Percentiles rank a stretch among this genome's conserved stretches.
Evolutionary conservation across 2,113 vertebrate genomes (phyloP).

Genomic region (Callorhinus ursinus): DNA sequence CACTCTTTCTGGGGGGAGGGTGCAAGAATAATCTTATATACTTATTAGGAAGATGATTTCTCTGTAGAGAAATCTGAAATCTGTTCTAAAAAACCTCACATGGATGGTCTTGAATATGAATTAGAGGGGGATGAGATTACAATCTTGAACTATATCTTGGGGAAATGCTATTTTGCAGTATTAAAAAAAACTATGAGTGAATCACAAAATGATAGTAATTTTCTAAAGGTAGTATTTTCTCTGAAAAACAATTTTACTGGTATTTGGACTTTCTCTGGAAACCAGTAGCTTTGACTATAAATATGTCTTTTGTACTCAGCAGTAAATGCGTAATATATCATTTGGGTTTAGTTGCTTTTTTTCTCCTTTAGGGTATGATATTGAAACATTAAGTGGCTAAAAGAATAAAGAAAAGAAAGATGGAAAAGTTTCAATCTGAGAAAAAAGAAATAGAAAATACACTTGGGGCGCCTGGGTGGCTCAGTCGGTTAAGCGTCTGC

Average conservation of each 20-base stretch:
- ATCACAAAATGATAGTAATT: not conserved
- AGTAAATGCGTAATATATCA: not conserved
- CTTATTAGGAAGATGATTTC: not conserved
- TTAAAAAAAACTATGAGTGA: constrained; percentile 9
- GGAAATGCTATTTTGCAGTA: not conserved
- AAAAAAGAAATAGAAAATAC: constrained; percentile 25
- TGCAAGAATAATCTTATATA: not conserved
- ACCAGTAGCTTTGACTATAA: not conserved
- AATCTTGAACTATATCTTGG: not conserved
- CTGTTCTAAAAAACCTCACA: not conserved
- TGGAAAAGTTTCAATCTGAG: not conserved
- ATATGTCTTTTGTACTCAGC: not conserved
- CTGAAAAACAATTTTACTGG: not conserved
- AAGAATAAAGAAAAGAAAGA: constrained; percentile 45
- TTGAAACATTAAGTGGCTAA: constrained; percentile 28
- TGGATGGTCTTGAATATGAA: not conserved
- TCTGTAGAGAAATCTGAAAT: not conserved
- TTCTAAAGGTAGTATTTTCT: not conserved
- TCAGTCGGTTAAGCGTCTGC: too few relatives aligned
- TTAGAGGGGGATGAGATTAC: not conserved
- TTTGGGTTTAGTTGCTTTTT: not conserved
- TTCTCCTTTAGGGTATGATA: not conserved
- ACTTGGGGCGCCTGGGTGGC: too few relatives aligned
- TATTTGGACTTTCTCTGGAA: constrained; percentile 50
- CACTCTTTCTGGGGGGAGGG: not conserved